A percentile compares a stretch with the other conserved stretches of the same genome.
Conservation (phyloP, 2,797 vertebrate species). For the Hemibagrus guttatus region DNA sequence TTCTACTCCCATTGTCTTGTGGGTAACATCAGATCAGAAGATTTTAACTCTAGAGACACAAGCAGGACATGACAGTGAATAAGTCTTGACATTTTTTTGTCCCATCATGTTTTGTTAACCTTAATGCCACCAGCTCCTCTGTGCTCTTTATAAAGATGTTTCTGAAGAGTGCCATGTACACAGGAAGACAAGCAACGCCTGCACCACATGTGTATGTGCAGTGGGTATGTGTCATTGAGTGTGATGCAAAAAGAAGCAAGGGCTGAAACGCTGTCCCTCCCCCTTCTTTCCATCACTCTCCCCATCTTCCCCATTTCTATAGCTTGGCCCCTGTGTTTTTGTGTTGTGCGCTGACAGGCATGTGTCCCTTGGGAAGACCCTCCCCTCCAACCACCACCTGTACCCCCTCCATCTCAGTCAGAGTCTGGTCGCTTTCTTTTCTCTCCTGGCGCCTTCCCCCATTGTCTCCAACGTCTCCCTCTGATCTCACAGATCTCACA, state of each 20-base stretch:
- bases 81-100: slow-evolving; percentile 12
- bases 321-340: slow-evolving; percentile 72
- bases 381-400: slow-evolving; percentile 74
- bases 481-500: slow-evolving; percentile 84
- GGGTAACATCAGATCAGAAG: slow-evolving; percentile 26
- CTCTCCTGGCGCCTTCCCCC: slow-evolving; percentile 74
- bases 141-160: slow-evolving; percentile 34
- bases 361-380: slow-evolving; percentile 76
- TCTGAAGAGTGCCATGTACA: slow-evolving; percentile 23
- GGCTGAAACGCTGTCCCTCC: slow-evolving; percentile 70
- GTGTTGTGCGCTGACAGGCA: slow-evolving; percentile 79
- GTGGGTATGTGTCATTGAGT: slow-evolving; percentile 30
- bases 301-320: slow-evolving; percentile 33
- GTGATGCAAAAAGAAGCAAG: slow-evolving; percentile 78
- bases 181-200: slow-evolving; percentile 31
- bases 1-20: background rate
- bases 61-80: slow-evolving; percentile 30
- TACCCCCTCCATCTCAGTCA: slow-evolving; percentile 79
- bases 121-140: background rate
- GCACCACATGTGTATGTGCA: slow-evolving; percentile 23
- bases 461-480: slow-evolving; percentile 78
- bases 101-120: slow-evolving; percentile 4
- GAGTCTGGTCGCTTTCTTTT: slow-evolving; percentile 77
- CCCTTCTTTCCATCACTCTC: slow-evolving; percentile 60
- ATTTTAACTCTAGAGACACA: background rate